Conservation (phyloP, 2,888 invertebrate genomes). For the Aporophyla lueneburgensis region DNA sequence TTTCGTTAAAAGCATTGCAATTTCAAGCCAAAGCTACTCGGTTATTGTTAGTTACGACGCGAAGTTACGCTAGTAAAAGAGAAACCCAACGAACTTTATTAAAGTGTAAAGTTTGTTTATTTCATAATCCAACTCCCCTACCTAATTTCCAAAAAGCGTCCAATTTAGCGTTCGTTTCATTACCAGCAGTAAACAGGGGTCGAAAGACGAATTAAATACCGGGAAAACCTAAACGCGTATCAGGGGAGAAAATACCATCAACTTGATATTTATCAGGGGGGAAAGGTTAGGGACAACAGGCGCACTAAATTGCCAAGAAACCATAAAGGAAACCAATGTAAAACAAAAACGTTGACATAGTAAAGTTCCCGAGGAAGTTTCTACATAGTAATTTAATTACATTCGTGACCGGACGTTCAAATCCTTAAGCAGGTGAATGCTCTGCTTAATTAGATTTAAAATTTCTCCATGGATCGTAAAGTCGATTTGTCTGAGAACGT, state of each 20-base stretch:
- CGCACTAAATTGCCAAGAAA: slow-evolving; percentile 61
- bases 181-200: slow-evolving; percentile 58
- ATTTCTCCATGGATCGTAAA: slow-evolving; percentile 67
- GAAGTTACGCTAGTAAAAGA: background rate
- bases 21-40: slow-evolving; percentile 16
- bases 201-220: slow-evolving; percentile 54
- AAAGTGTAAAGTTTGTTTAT: slow-evolving; percentile 26
- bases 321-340: slow-evolving; percentile 65
- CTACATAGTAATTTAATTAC: slow-evolving; percentile 75
- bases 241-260: slow-evolving; percentile 71
- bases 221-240: slow-evolving; percentile 64
- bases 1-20: slow-evolving; percentile 10
- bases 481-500: slow-evolving; percentile 44
- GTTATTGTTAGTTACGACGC: slow-evolving; percentile 2
- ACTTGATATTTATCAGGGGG: slow-evolving; percentile 66
- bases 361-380: slow-evolving; percentile 68
- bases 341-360: slow-evolving; percentile 57
- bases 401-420: slow-evolving; percentile 76
- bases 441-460: slow-evolving; percentile 72
- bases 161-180: slow-evolving; percentile 39
- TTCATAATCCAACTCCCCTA: slow-evolving; percentile 7
- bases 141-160: slow-evolving; percentile 38
- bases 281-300: slow-evolving; percentile 65
- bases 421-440: slow-evolving; percentile 71
- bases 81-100: slow-evolving; percentile 22